phyloP scores from a whole-genome alignment of 2,888 invertebrate species.

The Taenaris catops region DNA sequence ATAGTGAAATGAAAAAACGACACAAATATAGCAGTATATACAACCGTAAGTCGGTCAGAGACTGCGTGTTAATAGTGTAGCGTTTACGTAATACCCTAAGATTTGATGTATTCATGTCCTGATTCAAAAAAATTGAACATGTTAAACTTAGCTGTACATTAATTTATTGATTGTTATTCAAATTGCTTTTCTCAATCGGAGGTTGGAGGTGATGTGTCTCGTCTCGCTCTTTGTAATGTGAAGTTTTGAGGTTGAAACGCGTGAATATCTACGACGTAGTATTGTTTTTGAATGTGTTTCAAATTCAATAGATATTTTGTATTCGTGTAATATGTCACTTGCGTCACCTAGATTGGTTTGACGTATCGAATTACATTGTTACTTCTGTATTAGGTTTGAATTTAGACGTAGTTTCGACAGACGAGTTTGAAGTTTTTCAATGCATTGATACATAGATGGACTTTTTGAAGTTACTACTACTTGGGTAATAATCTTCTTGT shows the following conservation, averaged over 20 bases:
- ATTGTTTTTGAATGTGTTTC: slow-evolving; percentile 49
- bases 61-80: too few species aligned
- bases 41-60: too few species aligned
- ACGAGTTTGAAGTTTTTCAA: too few species aligned
- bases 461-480: too few species aligned
- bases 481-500: too few species aligned
- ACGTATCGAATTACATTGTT: slow-evolving; percentile 46
- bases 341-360: slow-evolving; percentile 43
- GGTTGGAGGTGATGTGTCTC: slow-evolving; percentile 71
- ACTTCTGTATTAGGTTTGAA: slow-evolving; percentile 20
- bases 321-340: slow-evolving; percentile 33
- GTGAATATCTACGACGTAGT: slow-evolving; percentile 40
- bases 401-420: too few species aligned
- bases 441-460: too few species aligned
- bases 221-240: slow-evolving; percentile 50
- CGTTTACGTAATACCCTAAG: too few species aligned
- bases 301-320: slow-evolving; percentile 35
- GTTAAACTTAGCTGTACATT: slow-evolving; percentile 47
- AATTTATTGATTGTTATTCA: slow-evolving; percentile 80
- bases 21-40: too few species aligned
- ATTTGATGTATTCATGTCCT: neutral
- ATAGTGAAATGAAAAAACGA: too few species aligned
- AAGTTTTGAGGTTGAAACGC: slow-evolving; percentile 55
- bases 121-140: neutral
- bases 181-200: slow-evolving; percentile 76